phyloP scores from a whole-genome alignment of 1,140 invertebrate species.

The Drosophila mayri region DNA sequence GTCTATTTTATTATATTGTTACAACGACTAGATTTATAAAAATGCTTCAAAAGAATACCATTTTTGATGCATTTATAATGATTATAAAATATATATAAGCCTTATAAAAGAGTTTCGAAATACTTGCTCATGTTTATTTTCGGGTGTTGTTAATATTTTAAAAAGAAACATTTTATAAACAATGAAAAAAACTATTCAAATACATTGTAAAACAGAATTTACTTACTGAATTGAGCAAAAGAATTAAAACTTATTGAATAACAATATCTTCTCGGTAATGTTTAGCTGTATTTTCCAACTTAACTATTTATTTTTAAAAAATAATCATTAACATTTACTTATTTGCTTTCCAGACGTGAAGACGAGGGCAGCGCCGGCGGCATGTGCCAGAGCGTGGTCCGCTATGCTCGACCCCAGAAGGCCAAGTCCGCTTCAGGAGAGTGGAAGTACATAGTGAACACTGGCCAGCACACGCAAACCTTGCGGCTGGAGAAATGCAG shows the following conservation, averaged over 20 bases:
- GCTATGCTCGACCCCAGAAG: constrained; percentile 92
- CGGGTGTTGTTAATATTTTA: no score
- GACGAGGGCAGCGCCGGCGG: constrained; percentile 86
- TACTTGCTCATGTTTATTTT: no score
- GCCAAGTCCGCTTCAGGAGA: constrained; percentile 92
- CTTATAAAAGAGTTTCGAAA: neutral
- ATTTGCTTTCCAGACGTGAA: constrained; percentile 80
- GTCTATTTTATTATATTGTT: neutral
- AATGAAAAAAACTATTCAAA: no score
- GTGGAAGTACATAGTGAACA: constrained; percentile 96
- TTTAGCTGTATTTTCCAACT: neutral
- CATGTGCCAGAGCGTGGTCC: constrained; percentile 93
- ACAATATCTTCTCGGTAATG: neutral
- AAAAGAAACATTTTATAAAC: neutral
- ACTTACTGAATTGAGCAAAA: neutral
- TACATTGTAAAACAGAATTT: no score
- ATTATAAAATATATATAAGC: neutral
- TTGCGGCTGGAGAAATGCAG: constrained; percentile 93
- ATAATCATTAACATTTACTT: neutral
- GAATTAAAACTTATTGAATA: no score
- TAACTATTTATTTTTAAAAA: neutral
- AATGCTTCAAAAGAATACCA: neutral
- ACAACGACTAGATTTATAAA: neutral
- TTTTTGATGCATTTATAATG: neutral
- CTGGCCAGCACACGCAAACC: constrained; percentile 94